Conservation (phyloP, 2,113 vertebrate genomes). For the Dromas ardeola region DNA sequence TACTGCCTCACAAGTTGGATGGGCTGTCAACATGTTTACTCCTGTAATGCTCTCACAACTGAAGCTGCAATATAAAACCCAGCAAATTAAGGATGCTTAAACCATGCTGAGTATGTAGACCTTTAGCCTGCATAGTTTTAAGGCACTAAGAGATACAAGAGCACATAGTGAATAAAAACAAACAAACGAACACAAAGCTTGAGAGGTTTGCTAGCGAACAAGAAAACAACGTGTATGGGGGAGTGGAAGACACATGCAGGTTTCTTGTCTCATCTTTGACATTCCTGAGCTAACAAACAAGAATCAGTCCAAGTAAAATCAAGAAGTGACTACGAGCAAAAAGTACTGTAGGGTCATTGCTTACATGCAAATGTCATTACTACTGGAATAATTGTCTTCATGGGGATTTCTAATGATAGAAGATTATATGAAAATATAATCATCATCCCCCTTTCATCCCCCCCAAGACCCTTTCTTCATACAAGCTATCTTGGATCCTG, state of each 20-base stretch:
- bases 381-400: neutral
- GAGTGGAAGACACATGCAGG: neutral
- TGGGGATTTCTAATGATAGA: neutral
- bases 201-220: neutral
- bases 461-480: neutral
- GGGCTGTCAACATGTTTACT: neutral
- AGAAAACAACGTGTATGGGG: neutral
- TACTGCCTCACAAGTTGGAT: neutral
- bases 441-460: neutral
- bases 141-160: neutral
- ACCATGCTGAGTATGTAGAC: neutral
- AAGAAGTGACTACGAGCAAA: neutral
- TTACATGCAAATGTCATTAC: neutral
- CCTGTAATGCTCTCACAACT: neutral
- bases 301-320: neutral
- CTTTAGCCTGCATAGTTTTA: constrained; percentile 4
- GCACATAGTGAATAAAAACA: neutral
- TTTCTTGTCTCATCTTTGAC: neutral
- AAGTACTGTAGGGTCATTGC: neutral
- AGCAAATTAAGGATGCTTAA: neutral
- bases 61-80: neutral
- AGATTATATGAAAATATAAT: neutral
- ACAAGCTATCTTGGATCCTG: neutral
- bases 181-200: neutral
- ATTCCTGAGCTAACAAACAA: neutral